These are phyloP conservation scores for Teleiodes luculella DNA, from an alignment of 2,888 invertebrate species.

Conservation along the genomic window DNA sequence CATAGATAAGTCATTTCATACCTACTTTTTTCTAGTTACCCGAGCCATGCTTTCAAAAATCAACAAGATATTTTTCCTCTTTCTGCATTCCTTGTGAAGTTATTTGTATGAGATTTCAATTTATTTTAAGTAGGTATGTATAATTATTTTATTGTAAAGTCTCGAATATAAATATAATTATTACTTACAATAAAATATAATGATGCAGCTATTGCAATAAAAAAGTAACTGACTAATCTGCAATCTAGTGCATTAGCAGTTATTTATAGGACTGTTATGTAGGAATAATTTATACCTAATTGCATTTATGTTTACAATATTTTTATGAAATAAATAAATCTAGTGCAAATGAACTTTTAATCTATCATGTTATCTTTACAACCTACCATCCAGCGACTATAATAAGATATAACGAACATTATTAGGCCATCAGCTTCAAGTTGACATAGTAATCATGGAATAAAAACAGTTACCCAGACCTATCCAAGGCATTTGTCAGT, in stretches of 20 bases:
- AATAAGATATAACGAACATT: background rate
- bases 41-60: no score
- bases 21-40: no score
- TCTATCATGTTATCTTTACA: background rate
- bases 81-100: no score
- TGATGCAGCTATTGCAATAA: background rate
- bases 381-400: background rate
- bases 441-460: background rate
- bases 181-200: no score
- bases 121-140: no score
- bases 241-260: conserved; percentile 4
- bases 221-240: conserved; percentile 11
- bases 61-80: no score
- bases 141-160: no score
- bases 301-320: conserved; percentile 4
- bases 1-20: no score
- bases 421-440: conserved; percentile 1
- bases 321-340: background rate
- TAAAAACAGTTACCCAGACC: background rate
- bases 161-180: no score
- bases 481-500: background rate
- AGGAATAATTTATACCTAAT: background rate
- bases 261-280: conserved; percentile 1
- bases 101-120: no score
- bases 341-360: conserved; percentile 1